A percentile compares a stretch with the other conserved stretches of the same genome.
These are phyloP conservation scores for Hipparchia semele DNA, from an alignment of 2,888 invertebrate species.

Conservation along the genomic window DNA sequence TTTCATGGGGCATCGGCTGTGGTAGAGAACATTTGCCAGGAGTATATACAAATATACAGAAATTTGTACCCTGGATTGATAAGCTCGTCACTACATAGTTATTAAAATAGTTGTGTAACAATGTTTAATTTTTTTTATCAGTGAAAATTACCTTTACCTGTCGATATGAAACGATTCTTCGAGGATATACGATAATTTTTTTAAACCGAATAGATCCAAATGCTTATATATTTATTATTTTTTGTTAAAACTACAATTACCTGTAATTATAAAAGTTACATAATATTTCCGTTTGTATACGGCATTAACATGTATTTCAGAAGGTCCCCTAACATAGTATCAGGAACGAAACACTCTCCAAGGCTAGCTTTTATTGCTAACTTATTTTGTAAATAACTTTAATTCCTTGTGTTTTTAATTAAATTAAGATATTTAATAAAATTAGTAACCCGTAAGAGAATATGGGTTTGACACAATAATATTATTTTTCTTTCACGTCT, in stretches of 20 bases:
- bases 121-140: neutral
- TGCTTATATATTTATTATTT: too few relatives aligned
- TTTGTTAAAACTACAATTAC: too few relatives aligned
- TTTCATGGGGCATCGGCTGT: slow-evolving; percentile 96
- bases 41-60: slow-evolving; percentile 96
- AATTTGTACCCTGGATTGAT: slow-evolving; percentile 96
- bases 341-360: too few relatives aligned
- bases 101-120: too few relatives aligned
- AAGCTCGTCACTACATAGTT: slow-evolving; percentile 69
- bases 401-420: neutral
- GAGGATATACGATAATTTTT: too few relatives aligned
- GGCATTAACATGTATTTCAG: too few relatives aligned
- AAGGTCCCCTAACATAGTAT: too few relatives aligned
- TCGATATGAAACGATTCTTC: too few relatives aligned
- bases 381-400: neutral
- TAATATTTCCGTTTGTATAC: too few relatives aligned
- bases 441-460: neutral
- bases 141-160: slow-evolving; percentile 1
- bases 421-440: neutral
- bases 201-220: too few relatives aligned
- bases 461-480: neutral
- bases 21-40: slow-evolving; percentile 95
- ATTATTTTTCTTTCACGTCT: neutral
- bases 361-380: too few relatives aligned
- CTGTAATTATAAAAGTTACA: too few relatives aligned